Conservation (phyloP, 35 echinoderm and acorn worm genomes). For the Lytechinus pictus region DNA sequence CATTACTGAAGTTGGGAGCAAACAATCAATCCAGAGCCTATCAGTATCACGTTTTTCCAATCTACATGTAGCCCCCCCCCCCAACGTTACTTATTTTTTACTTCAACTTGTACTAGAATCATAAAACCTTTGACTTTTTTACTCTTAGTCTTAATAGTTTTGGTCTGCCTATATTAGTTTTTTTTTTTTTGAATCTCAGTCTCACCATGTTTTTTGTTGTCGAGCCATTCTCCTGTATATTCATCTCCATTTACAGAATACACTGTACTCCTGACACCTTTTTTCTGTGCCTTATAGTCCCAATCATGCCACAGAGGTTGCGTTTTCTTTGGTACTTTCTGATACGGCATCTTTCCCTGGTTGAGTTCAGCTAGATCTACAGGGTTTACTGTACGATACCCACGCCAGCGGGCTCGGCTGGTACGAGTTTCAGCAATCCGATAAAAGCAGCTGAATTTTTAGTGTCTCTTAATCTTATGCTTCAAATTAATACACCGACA, state of each 20-base stretch:
- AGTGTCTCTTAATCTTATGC: neutral
- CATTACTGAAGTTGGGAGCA: too few species aligned
- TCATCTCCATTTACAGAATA: constrained; percentile 99
- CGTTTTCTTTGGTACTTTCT: constrained; percentile 79
- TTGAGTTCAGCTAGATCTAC: neutral
- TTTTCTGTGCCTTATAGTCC: constrained; percentile 99
- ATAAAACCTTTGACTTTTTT: too few species aligned
- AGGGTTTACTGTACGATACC: neutral
- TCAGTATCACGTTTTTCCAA: too few species aligned
- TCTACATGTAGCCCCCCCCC: too few species aligned
- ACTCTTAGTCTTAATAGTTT: too few species aligned
- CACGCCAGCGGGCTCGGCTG: neutral
- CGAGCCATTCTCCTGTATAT: constrained; percentile 98
- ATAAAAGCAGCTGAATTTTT: neutral
- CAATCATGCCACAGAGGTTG: constrained; percentile 99
- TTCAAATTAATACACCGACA: neutral
- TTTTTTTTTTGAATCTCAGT: neutral
- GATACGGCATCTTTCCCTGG: constrained; percentile 70
- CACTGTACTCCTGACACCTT: constrained; percentile 83
- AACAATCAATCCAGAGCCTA: too few species aligned
- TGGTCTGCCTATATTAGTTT: too few species aligned
- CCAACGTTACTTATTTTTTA: too few species aligned
- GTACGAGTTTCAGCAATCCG: neutral
- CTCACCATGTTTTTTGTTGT: constrained; percentile 99
- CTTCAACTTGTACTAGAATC: too few species aligned